Conservation (phyloP, 2,888 invertebrate genomes). For the Aspidiotus destructor region DNA sequence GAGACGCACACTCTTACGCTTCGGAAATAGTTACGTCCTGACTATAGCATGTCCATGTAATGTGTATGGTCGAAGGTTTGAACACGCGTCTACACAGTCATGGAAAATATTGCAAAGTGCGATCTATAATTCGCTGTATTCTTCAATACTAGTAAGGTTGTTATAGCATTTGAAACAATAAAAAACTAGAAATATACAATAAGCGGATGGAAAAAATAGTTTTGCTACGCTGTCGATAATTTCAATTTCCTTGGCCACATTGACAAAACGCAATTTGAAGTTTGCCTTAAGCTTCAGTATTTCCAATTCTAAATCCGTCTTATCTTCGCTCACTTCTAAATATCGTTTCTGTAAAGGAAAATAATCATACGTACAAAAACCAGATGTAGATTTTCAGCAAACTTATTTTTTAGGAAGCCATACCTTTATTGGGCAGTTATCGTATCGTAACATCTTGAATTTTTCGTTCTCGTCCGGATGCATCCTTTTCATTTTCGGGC, state of each 20-base stretch:
- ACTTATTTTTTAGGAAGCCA: neutral
- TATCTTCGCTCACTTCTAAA: constrained; percentile 17
- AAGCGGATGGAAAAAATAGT: constrained; percentile 26
- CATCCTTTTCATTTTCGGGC: neutral
- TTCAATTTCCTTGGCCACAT: constrained; percentile 21
- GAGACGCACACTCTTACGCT: too few relatives aligned
- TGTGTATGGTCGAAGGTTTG: too few relatives aligned
- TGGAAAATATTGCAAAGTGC: too few relatives aligned
- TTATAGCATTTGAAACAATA: constrained; percentile 11
- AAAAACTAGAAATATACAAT: constrained; percentile 18
- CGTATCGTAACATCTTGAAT: constrained; percentile 22
- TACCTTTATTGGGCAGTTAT: constrained; percentile 4
- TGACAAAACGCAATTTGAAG: constrained; percentile 25
- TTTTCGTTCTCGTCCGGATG: constrained; percentile 26
- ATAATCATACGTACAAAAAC: neutral
- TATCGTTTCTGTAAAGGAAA: constrained; percentile 3
- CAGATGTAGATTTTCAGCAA: neutral
- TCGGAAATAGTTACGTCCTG: too few relatives aligned
- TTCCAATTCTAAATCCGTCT: constrained; percentile 20
- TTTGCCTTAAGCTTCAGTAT: constrained; percentile 24
- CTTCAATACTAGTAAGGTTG: too few relatives aligned
- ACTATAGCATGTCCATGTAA: too few relatives aligned
- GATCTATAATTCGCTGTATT: too few relatives aligned
- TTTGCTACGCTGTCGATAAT: constrained; percentile 18
- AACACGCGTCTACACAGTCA: too few relatives aligned